phyloP scores from a whole-genome alignment of 2,888 invertebrate genomes.

The Herminia tarsipennalis region DNA sequence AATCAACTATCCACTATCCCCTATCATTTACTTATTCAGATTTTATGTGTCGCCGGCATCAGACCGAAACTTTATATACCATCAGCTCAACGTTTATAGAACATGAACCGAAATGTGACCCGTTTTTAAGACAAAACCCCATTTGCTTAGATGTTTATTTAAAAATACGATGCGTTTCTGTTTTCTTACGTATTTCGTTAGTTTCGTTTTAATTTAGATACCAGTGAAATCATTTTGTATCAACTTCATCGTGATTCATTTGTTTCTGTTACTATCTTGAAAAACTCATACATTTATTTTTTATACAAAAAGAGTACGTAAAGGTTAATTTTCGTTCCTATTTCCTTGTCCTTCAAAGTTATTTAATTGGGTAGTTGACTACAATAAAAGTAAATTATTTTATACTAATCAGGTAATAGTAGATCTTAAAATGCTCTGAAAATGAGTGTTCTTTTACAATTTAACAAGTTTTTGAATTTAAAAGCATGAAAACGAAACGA shows the following conservation, averaged over 20 bases:
- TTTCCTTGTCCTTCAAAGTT: too few relatives aligned
- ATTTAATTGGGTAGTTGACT: too few relatives aligned
- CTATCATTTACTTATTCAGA: conserved; percentile 75
- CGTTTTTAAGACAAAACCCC: conserved; percentile 34
- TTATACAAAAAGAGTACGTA: too few relatives aligned
- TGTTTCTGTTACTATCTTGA: not conserved
- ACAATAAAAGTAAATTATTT: too few relatives aligned
- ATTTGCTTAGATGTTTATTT: conserved; percentile 17
- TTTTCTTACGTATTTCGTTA: conserved; percentile 13
- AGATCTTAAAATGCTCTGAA: too few relatives aligned
- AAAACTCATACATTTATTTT: not conserved
- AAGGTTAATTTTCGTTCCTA: too few relatives aligned
- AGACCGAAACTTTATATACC: conserved; percentile 60
- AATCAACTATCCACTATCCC: conserved; percentile 70
- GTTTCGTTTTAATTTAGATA: too few relatives aligned
- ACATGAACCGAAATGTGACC: conserved; percentile 33
- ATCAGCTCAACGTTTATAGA: conserved; percentile 51
- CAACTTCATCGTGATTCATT: not conserved
- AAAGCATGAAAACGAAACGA: too few relatives aligned
- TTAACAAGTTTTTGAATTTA: too few relatives aligned
- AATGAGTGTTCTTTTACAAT: too few relatives aligned
- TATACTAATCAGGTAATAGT: too few relatives aligned
- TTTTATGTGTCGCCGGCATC: conserved; percentile 61
- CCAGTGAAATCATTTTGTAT: not conserved
- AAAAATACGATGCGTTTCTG: conserved; percentile 8